A percentile compares a stretch with the other conserved stretches of the same genome.
These are phyloP conservation scores for Nestor notabilis DNA, from an alignment of 2,113 vertebrate species.

Conservation along the genomic window DNA sequence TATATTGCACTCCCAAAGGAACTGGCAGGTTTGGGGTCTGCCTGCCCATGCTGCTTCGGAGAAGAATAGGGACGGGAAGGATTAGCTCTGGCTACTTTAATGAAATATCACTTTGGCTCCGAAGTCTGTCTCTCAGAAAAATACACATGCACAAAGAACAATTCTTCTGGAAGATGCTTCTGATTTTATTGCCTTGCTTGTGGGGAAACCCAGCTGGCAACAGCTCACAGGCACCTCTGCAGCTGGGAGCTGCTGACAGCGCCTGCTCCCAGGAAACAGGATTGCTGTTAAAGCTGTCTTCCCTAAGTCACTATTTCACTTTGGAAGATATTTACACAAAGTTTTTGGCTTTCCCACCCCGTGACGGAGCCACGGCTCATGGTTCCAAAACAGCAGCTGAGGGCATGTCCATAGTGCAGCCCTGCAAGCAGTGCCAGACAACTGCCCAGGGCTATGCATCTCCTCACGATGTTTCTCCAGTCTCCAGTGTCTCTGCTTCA, in stretches of 20 bases:
- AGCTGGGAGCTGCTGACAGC: neutral
- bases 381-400: too few relatives aligned
- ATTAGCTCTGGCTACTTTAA: neutral
- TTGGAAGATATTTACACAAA: neutral
- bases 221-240: neutral
- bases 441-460: neutral
- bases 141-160: neutral
- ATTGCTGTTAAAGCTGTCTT: neutral
- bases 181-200: neutral
- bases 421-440: neutral
- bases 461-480: neutral
- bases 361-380: accelerated
- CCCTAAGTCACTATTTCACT: neutral
- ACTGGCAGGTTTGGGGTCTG: neutral
- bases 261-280: neutral
- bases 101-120: neutral
- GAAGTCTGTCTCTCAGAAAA: neutral
- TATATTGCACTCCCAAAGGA: neutral
- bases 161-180: neutral
- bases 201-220: neutral
- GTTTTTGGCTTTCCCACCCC: neutral
- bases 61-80: neutral
- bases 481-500: neutral
- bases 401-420: neutral
- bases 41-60: accelerated